These are phyloP conservation scores for Tipula confusa DNA, from an alignment of 2,888 invertebrate genomes.

Conservation along the genomic window DNA sequence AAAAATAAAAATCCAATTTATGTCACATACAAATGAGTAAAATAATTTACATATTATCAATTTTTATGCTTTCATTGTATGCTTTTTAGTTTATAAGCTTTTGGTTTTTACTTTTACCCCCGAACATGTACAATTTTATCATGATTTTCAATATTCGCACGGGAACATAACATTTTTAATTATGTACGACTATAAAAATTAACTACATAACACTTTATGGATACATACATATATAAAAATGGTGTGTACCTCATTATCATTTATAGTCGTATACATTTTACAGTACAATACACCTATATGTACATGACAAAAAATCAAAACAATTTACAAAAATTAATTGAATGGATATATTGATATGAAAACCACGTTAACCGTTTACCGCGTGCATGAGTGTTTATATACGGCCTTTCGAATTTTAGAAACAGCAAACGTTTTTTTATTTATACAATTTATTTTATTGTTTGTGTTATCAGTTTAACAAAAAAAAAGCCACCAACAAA, in stretches of 20 bases:
- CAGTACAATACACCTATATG: background rate
- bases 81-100: background rate
- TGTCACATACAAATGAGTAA: background rate
- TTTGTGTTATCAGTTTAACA: background rate
- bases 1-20: background rate
- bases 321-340: background rate
- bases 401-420: background rate
- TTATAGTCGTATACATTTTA: background rate
- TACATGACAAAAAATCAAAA: background rate
- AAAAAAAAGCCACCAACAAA: background rate
- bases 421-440: background rate
- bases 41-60: background rate
- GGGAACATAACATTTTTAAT: background rate
- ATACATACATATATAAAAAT: background rate
- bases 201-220: background rate
- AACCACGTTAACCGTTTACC: background rate
- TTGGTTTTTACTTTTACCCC: background rate
- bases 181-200: background rate
- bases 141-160: background rate
- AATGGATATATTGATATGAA: background rate
- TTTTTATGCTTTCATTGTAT: background rate
- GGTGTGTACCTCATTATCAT: background rate
- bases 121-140: background rate
- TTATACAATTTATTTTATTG: background rate
- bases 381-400: background rate